Base-by-base conservation (phyloP, 2,888 invertebrate species). In the Hartigia nigra region DNA sequence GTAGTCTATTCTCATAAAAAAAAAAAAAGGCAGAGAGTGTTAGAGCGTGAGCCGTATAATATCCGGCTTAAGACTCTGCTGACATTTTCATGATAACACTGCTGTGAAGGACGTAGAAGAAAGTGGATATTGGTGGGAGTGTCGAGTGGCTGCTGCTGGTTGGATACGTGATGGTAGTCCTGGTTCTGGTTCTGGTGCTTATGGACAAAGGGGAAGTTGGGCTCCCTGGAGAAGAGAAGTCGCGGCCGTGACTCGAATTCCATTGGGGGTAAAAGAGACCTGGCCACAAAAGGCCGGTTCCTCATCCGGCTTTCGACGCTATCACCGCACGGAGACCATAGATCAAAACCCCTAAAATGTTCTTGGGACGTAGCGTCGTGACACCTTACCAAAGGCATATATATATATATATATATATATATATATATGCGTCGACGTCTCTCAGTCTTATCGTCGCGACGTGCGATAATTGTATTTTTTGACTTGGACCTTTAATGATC, bases 331-430 rank as follows among this genome's bases (percentile, higher is more conserved):
- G 70, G 75, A 78, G 74, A 74, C 75, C 77, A 72, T 72, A 72
- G 31, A 72, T 72, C 72, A 72, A 72, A 31, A 2, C 31, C 84
- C 85, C 86, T 84, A 86, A 86, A 83, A 85, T 85, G 85, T 83
- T 77, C 77, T 79, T 74, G 80, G 82, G 83, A 83, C 85, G 83
- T 81, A 55, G 23, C 23, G 5, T 23, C 9, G 39, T 55, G 39
- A 55, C 23, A 23, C 5, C 14, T 55, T 55, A 55, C 39, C 23
- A 5, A 55, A 23, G 39, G 39, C 39, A 9, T 5, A 23, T 55
- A 23, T 55, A 9, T 23, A 14, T 39, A 1, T 39, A 12, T 39
- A 4, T 34, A 34, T 34, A 34, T 4, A 4, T 35, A 14, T 9
- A 5, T 23, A 9, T 39, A 0, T 23, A 9, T 55, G 39, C 1